Conservation (phyloP, 2,797 vertebrate genomes). For the Labeo calbasu region DNA sequence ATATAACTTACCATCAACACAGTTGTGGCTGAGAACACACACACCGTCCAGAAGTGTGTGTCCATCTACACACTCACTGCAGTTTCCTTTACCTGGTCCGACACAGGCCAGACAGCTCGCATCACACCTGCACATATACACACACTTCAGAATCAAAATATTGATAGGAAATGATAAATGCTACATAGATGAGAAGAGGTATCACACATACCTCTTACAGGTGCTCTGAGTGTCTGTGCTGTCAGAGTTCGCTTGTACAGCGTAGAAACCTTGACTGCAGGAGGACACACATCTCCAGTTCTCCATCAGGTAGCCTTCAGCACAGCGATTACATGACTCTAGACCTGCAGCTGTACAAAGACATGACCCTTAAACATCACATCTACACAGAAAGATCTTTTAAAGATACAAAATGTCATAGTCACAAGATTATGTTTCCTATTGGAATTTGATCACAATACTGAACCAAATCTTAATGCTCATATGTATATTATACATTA, state of each 20-base stretch:
- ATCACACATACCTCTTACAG: slow-evolving; percentile 86
- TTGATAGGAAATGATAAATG: neutral
- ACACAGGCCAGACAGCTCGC: slow-evolving; percentile 89
- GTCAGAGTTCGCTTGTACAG: slow-evolving; percentile 76
- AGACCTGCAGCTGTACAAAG: slow-evolving; percentile 81
- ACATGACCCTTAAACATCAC: neutral
- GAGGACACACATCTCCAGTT: slow-evolving; percentile 89
- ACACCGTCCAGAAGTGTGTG: slow-evolving; percentile 84
- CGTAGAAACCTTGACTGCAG: slow-evolving; percentile 87
- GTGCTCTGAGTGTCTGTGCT: slow-evolving; percentile 75
- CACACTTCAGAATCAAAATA: slow-evolving; percentile 50
- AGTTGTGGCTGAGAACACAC: slow-evolving; percentile 87
- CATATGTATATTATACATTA: neutral
- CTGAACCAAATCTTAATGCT: neutral
- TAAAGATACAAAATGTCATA: neutral
- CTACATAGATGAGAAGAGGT: neutral
- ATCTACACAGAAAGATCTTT: slow-evolving; percentile 14
- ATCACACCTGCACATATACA: slow-evolving; percentile 84
- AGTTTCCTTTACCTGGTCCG: slow-evolving; percentile 86
- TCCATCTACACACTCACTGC: slow-evolving; percentile 88
- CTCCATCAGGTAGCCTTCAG: slow-evolving; percentile 87
- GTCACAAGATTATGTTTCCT: neutral
- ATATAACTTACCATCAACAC: slow-evolving; percentile 89
- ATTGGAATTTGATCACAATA: neutral
- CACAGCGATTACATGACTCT: slow-evolving; percentile 87